Conservation (phyloP, 2,888 invertebrate species). For the Nezara viridula region DNA sequence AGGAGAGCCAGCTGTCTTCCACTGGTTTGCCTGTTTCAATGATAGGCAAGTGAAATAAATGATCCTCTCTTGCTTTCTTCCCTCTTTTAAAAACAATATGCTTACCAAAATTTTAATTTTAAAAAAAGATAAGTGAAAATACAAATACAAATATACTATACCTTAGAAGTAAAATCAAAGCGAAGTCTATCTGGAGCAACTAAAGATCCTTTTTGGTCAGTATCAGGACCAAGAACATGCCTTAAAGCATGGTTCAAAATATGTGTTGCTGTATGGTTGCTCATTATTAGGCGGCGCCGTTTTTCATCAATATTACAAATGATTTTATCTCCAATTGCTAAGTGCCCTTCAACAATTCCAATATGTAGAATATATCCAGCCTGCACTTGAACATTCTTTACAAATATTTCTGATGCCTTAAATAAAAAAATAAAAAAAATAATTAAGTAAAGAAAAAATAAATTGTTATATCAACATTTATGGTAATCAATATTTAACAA, state of each 20-base stretch:
- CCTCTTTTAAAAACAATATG: no score
- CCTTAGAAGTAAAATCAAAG: slow-evolving; percentile 97
- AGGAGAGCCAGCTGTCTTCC: no score
- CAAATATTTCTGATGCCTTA: slow-evolving; percentile 86
- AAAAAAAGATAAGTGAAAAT: no score
- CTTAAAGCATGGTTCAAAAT: slow-evolving; percentile 94
- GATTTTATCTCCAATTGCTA: slow-evolving; percentile 89
- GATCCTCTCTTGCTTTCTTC: no score
- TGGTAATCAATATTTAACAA: no score
- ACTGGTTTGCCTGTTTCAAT: no score
- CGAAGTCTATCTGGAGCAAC: slow-evolving; percentile 97
- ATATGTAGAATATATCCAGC: slow-evolving; percentile 96
- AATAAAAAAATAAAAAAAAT: slow-evolving; percentile 51
- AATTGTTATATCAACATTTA: neutral
- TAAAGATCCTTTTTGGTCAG: slow-evolving; percentile 96
- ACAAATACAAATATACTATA: no score
- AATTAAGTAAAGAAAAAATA: slow-evolving; percentile 12
- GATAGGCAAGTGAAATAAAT: no score
- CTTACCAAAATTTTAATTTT: no score
- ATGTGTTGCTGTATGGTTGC: slow-evolving; percentile 98
- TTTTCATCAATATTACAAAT: slow-evolving; percentile 85
- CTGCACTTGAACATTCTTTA: slow-evolving; percentile 89
- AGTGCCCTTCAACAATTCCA: slow-evolving; percentile 85
- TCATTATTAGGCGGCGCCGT: slow-evolving; percentile 94
- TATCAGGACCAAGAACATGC: slow-evolving; percentile 88